Conservation (phyloP, 2,113 vertebrate genomes). For the Seriola dumerili region DNA sequence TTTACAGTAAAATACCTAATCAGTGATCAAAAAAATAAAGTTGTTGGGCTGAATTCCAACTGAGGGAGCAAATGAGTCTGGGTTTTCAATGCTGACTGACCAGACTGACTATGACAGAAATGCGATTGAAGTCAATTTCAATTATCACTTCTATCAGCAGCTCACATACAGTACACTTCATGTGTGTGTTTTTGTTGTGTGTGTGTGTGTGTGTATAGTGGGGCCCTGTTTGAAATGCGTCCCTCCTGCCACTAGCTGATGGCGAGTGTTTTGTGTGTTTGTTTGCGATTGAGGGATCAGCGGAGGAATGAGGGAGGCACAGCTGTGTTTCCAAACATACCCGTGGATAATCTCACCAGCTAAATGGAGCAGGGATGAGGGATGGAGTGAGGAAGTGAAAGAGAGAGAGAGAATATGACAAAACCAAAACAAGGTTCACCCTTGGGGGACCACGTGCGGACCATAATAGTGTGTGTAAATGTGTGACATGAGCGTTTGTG, state of each 20-base stretch:
- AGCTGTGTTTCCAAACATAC: slow-evolving; percentile 82
- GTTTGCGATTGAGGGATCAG: slow-evolving; percentile 42
- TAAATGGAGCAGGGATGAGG: slow-evolving; percentile 50
- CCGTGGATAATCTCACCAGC: slow-evolving; percentile 70
- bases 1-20: slow-evolving; percentile 7
- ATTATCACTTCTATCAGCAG: slow-evolving; percentile 33
- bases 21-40: neutral
- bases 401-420: slow-evolving; percentile 37
- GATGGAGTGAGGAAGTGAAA: slow-evolving; percentile 22
- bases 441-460: slow-evolving; percentile 41
- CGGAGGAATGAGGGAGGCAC: slow-evolving; percentile 55
- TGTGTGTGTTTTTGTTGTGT: neutral
- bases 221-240: slow-evolving; percentile 13
- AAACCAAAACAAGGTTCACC: slow-evolving; percentile 39
- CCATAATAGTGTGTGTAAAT: slow-evolving; percentile 50
- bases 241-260: slow-evolving; percentile 6
- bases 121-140: slow-evolving; percentile 34
- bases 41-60: neutral
- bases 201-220: neutral
- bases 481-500: slow-evolving; percentile 48
- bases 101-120: slow-evolving; percentile 22
- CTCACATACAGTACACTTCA: neutral
- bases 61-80: neutral
- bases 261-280: slow-evolving; percentile 51
- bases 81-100: slow-evolving; percentile 50